Evolutionary conservation across 2,888 invertebrate genomes (phyloP), one percentile per base, ranked within the genome.

Genomic region (Trilocha varians): DNA sequence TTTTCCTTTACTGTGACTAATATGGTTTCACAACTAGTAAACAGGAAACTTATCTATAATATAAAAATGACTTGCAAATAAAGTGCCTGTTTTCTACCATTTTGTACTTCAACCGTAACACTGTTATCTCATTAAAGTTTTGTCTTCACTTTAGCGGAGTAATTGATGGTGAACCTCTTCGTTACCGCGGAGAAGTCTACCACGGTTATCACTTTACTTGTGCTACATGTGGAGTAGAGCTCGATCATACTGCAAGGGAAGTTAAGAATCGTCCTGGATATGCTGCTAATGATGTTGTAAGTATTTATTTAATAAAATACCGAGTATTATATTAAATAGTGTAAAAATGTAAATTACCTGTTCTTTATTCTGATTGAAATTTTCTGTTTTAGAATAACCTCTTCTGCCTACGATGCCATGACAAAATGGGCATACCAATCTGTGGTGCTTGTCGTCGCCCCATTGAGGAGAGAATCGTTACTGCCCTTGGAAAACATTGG

Each of bases 351-450:
- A 2, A 14, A 13, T 34, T 14, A 14, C n/a, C n/a, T 13, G 15
- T 34, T 34, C 1, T 3, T 13, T 34, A 3, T 34, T 14, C 8
- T 34, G 13, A 34, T 13, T 34, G 5, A 1, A n/a, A 14, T 8
- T 36, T 46, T 47, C 46, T 36, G 48, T 78, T 77, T 9, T 63
- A 93, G 93, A 96, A 96, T 70, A 98, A 99, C 65, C 84, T 99
- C 42, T 99, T 98, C 79, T 99, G 99, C 70, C 88, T 99, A 52
- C 91, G 99, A 41, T 99, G 99, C 70, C 98, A 99, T 70, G 99
- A 99, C 78, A 98, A 99, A 87, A 99, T 99, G 98, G 99, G 99
- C 17, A 98, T 99, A 51, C 99, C 99, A n/a, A 99, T 99, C 58
- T 99, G 99, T 77, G 99, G 99, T 18, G 99, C 99, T 40, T 99